Percentiles rank a stretch among this genome's conserved stretches.
Conservation (phyloP, 2,797 vertebrate genomes). For the Bothrops alternatus region DNA sequence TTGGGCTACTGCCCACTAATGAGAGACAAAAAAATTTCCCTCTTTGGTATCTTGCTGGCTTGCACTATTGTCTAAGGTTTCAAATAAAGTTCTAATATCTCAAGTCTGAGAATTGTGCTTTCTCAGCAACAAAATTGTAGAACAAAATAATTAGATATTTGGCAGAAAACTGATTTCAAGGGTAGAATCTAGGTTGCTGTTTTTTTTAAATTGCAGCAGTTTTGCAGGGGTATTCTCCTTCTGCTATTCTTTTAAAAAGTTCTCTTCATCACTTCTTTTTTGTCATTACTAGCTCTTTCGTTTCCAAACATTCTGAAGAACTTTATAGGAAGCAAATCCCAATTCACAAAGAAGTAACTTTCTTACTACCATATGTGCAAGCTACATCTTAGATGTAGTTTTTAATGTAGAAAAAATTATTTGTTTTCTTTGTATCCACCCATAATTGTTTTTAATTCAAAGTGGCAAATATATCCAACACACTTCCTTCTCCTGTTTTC, state of each 20-base stretch:
- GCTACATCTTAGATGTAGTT: neutral
- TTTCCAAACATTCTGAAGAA: neutral
- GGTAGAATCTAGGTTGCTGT: neutral
- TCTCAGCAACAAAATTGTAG: neutral
- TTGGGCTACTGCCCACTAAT: neutral
- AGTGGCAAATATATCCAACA: neutral
- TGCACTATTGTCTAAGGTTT: neutral
- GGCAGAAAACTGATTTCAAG: neutral
- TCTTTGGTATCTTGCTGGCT: neutral
- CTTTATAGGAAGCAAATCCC: neutral
- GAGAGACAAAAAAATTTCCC: no score
- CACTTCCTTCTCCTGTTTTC: neutral
- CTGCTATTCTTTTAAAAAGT: neutral
- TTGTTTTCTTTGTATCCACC: neutral
- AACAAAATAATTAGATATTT: neutral
- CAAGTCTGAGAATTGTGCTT: neutral
- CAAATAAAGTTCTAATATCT: neutral
- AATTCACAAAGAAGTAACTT: neutral
- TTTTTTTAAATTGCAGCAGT: neutral
- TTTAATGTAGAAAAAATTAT: neutral
- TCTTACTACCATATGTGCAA: neutral
- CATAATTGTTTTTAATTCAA: neutral
- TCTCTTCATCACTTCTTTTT: neutral
- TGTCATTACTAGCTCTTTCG: neutral
- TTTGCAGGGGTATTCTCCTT: neutral